Conservation (phyloP, 2,797 vertebrate species). For the Sebastes oblongus region DNA sequence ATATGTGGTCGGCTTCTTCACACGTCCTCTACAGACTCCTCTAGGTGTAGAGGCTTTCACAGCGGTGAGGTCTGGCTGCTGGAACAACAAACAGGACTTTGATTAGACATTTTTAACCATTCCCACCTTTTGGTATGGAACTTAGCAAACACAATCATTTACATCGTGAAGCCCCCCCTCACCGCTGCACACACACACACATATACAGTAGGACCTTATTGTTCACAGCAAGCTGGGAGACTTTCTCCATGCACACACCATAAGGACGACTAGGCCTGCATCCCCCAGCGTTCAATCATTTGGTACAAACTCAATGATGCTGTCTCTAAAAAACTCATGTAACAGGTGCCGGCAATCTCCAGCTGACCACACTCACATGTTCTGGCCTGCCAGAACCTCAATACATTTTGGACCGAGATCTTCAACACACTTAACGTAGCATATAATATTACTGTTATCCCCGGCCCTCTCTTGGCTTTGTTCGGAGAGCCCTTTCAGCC, state of each 20-base stretch:
- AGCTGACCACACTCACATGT: too few species aligned
- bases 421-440: too few species aligned
- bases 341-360: too few species aligned
- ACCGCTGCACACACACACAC: neutral
- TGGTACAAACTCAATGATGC: conserved; percentile 50
- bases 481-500: too few species aligned
- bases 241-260: neutral
- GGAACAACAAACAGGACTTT: neutral
- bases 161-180: neutral
- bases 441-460: neutral
- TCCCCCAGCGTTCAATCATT: conserved; percentile 45
- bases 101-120: neutral
- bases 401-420: too few species aligned
- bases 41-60: neutral
- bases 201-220: neutral
- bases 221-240: neutral
- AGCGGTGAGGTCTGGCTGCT: neutral
- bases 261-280: conserved; percentile 14
- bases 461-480: too few species aligned
- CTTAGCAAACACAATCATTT: conserved; percentile 16
- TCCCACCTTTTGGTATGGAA: neutral
- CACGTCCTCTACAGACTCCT: neutral
- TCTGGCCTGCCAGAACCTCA: too few species aligned
- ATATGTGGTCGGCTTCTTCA: neutral
- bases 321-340: neutral